Conservation (phyloP, 2,797 vertebrate genomes). For the Alfaro cultratus region DNA sequence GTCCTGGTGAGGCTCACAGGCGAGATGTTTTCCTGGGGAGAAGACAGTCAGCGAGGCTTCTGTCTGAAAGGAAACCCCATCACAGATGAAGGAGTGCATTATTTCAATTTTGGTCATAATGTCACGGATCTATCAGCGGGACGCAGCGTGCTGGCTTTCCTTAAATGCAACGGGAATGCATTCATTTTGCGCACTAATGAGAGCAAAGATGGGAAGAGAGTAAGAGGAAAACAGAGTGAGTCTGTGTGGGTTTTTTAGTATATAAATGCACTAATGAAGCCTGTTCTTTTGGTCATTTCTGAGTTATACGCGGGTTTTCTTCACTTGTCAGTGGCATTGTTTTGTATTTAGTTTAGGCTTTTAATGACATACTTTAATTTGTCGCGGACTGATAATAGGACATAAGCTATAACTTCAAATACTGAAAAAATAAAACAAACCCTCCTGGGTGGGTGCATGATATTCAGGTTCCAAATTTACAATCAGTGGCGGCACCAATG, state of each 20-base stretch:
- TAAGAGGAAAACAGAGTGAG: constrained; percentile 55
- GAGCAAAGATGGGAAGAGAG: constrained; percentile 21
- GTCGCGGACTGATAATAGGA: not conserved
- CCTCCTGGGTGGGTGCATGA: not conserved
- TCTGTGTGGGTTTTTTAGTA: not conserved
- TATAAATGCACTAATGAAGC: not conserved
- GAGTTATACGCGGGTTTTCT: not conserved
- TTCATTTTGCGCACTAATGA: constrained; percentile 22
- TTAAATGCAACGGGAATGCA: constrained; percentile 24
- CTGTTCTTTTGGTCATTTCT: not conserved
- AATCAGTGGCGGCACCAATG: not conserved
- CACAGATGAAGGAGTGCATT: not conserved
- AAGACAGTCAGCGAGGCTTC: constrained; percentile 40
- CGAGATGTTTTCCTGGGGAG: constrained; percentile 59
- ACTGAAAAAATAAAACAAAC: too few species aligned
- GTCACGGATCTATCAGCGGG: constrained; percentile 37
- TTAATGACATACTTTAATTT: not conserved
- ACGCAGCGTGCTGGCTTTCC: constrained; percentile 30
- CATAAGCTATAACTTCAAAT: not conserved
- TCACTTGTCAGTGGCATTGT: not conserved
- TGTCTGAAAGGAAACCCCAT: not conserved
- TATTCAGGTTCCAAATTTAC: not conserved
- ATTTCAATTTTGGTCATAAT: not conserved
- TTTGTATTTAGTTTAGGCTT: not conserved
- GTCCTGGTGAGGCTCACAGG: fast-evolving